Evolutionary conservation across 2,888 invertebrate genomes (phyloP).

Genomic region (Mythimna vitellina): DNA sequence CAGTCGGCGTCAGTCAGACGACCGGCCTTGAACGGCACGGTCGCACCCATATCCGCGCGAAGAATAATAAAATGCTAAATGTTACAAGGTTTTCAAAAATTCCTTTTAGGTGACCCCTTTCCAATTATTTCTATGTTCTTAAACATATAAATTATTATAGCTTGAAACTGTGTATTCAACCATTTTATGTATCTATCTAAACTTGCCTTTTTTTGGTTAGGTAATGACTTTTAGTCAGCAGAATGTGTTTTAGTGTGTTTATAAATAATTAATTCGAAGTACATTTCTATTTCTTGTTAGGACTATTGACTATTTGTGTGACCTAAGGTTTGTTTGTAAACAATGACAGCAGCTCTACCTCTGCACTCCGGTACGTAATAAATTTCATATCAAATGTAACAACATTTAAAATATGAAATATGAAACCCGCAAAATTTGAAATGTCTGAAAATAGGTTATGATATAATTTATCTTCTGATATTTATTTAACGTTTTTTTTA

Average conservation of each 20-base stretch:
- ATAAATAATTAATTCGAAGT: not conserved
- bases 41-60: not conserved
- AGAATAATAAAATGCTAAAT: not conserved
- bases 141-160: not conserved
- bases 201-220: no score
- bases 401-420: no score
- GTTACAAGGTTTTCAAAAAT: not conserved
- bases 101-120: not conserved
- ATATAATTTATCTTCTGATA: not conserved
- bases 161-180: not conserved
- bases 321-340: not conserved
- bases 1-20: slow-evolving; percentile 1
- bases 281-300: not conserved
- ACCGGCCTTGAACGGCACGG: slow-evolving; percentile 6
- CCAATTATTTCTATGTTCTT: no score
- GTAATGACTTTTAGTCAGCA: no score
- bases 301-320: not conserved
- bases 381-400: not conserved
- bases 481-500: no score
- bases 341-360: slow-evolving; percentile 19
- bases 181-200: no score
- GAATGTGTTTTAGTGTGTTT: not conserved
- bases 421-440: not conserved
- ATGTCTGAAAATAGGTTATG: not conserved
- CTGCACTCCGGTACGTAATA: not conserved